These are phyloP conservation scores for Orientallactaga sibirica DNA, from an alignment of 2,797 vertebrate genomes.

Conservation along the genomic window DNA sequence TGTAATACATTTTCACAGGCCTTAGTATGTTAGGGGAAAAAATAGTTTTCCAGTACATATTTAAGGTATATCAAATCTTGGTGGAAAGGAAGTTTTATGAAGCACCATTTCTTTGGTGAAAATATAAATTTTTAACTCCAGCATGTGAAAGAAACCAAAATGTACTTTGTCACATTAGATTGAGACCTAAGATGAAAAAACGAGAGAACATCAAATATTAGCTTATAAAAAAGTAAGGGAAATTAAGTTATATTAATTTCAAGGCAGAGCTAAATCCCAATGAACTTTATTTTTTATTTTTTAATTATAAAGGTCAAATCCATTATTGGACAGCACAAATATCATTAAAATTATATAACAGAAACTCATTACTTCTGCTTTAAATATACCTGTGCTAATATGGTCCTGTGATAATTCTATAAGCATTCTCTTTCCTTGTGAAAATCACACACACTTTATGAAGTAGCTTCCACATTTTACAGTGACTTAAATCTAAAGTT, in stretches of 20 bases:
- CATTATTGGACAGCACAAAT: constrained; percentile 76
- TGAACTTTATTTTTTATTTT: constrained; percentile 79
- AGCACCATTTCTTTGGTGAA: background rate
- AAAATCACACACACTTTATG: constrained; percentile 51
- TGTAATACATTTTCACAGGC: background rate
- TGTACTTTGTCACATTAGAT: constrained; percentile 58
- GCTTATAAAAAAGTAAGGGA: constrained; percentile 66
- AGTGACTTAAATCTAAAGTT: background rate
- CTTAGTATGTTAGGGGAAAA: background rate
- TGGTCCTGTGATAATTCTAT: constrained; percentile 26
- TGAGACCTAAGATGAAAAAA: constrained; percentile 46
- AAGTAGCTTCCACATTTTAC: constrained; percentile 20
- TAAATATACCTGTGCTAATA: constrained; percentile 48
- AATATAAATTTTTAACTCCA: constrained; percentile 54
- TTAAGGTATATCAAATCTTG: constrained; percentile 32
- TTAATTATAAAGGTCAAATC: constrained; percentile 79
- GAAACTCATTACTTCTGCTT: constrained; percentile 75
- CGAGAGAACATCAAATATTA: constrained; percentile 85
- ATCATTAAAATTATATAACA: constrained; percentile 72
- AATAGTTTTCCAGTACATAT: background rate
- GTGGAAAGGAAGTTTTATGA: background rate
- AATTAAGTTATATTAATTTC: constrained; percentile 80
- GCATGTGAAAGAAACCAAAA: constrained; percentile 40
- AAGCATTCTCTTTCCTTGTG: constrained; percentile 53
- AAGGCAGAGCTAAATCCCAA: constrained; percentile 70